Evolutionary conservation across 2,797 vertebrate genomes (phyloP), one percentile per base, ranked within the genome.

Genomic region (Nasua narica): DNA sequence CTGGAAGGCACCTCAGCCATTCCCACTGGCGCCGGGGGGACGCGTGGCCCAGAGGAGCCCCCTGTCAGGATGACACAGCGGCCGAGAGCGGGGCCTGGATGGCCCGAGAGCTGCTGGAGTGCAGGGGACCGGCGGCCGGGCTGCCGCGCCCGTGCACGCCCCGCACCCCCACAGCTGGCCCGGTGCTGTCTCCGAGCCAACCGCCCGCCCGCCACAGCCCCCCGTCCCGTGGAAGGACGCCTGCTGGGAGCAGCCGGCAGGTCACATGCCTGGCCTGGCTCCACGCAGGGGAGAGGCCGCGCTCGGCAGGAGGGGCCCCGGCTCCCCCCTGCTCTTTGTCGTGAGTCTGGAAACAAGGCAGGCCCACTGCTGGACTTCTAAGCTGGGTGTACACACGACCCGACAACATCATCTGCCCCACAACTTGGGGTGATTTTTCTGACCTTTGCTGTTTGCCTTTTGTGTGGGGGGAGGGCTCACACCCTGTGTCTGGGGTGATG

Each of bases 311-410:
- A 13, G 50, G 46, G 76, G 50, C 32, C 35, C 32, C 8, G 10
- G 76, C 21, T 2, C 23, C 32, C 74, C 74, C 19, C 32, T 15
- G 32, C 32, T 52, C 32, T 3, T 3, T 7, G 48, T 35, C 48
- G 32, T 9, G 19, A 14, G 2, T 14, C 25, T 6, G 5, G 50
- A 14, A 78, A 7, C 19, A 37, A 14, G 2, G 14, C 50, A 35
- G 1, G 76, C 76, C 35, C 7, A 15, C 32, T 7, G 69, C 67
- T 40, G 35, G 1, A 8, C 15, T 27, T 72, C 69, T 14, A 13
- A 3, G 67, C 35, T 13, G 5, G 21, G 48, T 8, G 7, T 1
- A 14, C 1, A 50, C 46, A 7, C 7, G 7, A 13, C 48, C 3
- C 6, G 2, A 25, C 48, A 4, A 8, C 3, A 7, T n/a, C 43